phyloP scores from a whole-genome alignment of 2,113 vertebrate species.

The Limnothrissa miodon region DNA sequence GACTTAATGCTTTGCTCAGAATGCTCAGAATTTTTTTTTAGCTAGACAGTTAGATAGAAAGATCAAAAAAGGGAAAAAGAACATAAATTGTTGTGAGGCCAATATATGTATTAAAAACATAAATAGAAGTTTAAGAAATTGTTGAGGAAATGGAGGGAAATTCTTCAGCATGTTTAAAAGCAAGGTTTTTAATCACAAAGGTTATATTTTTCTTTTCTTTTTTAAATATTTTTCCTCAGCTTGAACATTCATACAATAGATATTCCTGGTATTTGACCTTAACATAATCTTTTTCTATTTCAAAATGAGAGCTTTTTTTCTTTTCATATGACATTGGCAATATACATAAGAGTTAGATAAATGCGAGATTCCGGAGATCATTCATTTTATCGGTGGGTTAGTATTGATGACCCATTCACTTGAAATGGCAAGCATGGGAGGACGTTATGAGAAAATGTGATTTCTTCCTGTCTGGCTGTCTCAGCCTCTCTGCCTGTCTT shows the following conservation, averaged over 20 bases:
- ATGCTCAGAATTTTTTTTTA: too few species aligned
- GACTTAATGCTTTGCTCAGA: background rate
- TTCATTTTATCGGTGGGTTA: background rate
- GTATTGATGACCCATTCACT: background rate
- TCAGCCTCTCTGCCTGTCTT: background rate
- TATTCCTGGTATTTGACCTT: too few species aligned
- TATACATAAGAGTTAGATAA: background rate
- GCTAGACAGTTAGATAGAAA: too few species aligned
- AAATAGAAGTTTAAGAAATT: background rate
- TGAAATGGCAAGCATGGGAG: background rate
- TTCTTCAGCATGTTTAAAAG: background rate
- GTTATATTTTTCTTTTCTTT: background rate
- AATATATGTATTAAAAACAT: background rate
- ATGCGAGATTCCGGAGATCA: background rate
- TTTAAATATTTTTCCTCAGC: slow-evolving; percentile 15
- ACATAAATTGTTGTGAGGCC: background rate
- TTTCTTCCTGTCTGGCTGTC: background rate
- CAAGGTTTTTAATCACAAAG: background rate
- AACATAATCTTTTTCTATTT: too few species aligned
- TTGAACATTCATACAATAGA: background rate
- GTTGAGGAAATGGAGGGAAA: background rate
- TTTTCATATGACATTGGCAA: too few species aligned
- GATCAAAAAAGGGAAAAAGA: too few species aligned
- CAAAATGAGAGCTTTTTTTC: too few species aligned
- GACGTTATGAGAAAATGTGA: background rate